phyloP scores from a whole-genome alignment of 2,888 invertebrate species.

The Antheraea assamensis region DNA sequence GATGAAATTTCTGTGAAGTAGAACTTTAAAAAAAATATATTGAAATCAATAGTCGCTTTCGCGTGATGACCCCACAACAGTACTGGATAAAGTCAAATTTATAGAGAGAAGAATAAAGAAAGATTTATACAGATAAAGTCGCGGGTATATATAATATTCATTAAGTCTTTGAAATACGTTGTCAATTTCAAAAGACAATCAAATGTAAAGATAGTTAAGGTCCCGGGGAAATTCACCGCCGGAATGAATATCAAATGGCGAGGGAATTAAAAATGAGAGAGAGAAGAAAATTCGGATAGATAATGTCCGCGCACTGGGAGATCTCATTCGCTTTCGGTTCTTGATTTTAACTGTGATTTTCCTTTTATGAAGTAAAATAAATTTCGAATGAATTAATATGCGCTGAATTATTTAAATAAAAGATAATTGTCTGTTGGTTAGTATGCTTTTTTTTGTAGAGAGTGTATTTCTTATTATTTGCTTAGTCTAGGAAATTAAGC shows the following conservation, averaged over 20 bases:
- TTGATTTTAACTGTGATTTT: conserved; percentile 17
- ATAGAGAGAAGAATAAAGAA: too few species aligned
- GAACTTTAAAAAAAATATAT: too few species aligned
- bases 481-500: too few species aligned
- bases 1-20: too few species aligned
- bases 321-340: conserved; percentile 14
- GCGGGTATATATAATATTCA: not conserved
- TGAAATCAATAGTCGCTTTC: too few species aligned
- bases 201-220: conserved; percentile 14
- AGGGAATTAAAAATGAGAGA: conserved; percentile 33
- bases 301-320: conserved; percentile 25
- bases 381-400: not conserved
- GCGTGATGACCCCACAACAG: too few species aligned
- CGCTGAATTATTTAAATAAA: too few species aligned
- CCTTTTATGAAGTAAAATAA: conserved; percentile 8
- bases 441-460: too few species aligned
- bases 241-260: conserved; percentile 31
- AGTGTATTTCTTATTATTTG: too few species aligned
- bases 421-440: too few species aligned
- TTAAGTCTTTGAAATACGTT: not conserved
- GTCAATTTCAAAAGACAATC: not conserved
- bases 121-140: too few species aligned
- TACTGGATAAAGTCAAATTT: too few species aligned
- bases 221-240: conserved; percentile 19
- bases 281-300: conserved; percentile 36